Percentiles rank a stretch among this genome's conserved stretches.
These are phyloP conservation scores for Calliopsis andreniformis DNA, from an alignment of 1,140 invertebrate genomes.

Conservation along the genomic window DNA sequence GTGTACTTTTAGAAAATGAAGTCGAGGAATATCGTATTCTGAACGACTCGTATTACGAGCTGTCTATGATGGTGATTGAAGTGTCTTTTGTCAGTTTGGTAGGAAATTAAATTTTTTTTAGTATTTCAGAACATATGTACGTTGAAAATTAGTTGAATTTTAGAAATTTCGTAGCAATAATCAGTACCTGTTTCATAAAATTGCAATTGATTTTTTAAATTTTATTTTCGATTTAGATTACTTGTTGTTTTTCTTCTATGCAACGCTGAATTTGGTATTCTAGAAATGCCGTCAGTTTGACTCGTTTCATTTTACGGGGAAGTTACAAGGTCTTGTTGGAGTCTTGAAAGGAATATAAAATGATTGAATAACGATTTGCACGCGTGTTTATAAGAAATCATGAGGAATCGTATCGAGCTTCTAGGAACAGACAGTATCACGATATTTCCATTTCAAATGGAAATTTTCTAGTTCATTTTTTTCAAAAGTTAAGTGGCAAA, in stretches of 20 bases:
- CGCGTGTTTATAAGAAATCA: not conserved
- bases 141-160: no score
- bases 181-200: no score
- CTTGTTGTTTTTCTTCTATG: not conserved
- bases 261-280: slow-evolving; percentile 9
- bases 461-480: not conserved
- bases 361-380: not conserved
- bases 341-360: not conserved
- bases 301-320: not conserved
- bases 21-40: not conserved
- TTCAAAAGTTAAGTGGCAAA: no score
- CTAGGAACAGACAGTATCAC: not conserved
- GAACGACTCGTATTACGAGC: no score
- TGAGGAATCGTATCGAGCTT: not conserved
- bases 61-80: no score
- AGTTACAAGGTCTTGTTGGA: not conserved
- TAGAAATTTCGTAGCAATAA: no score
- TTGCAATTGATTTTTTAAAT: not conserved
- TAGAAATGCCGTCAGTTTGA: not conserved
- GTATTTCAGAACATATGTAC: no score
- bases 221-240: not conserved
- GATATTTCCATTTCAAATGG: slow-evolving; percentile 1
- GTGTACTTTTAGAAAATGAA: not conserved
- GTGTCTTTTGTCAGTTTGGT: no score
- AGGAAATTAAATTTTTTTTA: no score